Percentiles rank a stretch among this genome's conserved stretches.
phyloP scores from a whole-genome alignment of 2,888 invertebrate genomes.

The Cephus sareptanus region DNA sequence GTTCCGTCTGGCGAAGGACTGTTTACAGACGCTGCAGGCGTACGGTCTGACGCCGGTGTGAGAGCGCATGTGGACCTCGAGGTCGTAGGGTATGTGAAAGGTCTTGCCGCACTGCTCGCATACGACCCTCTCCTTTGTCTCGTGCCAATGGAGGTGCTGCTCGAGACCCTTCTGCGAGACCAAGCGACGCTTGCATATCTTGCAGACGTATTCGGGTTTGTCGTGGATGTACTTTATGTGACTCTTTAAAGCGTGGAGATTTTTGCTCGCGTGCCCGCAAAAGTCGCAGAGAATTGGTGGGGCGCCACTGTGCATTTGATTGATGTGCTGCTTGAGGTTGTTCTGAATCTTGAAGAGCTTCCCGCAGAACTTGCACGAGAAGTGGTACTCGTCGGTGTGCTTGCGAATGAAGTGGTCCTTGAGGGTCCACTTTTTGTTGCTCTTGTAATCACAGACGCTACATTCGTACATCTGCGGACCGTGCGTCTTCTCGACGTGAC shows the following conservation, averaged over 20 bases:
- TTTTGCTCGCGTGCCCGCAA: constrained; percentile 17
- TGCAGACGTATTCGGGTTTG: constrained; percentile 18
- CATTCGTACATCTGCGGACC: constrained; percentile 15
- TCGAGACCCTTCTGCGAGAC: constrained; percentile 16
- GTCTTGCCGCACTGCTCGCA: constrained; percentile 22
- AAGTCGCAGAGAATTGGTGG: constrained; percentile 19
- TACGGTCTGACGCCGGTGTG: constrained; percentile 18
- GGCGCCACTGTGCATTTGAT: constrained; percentile 20
- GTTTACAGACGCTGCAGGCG: constrained; percentile 14
- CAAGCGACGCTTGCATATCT: constrained; percentile 16
- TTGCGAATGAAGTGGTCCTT: constrained; percentile 19
- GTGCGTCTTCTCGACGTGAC: constrained; percentile 13
- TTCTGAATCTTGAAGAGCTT: constrained; percentile 20
- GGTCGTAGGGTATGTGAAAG: constrained; percentile 20
- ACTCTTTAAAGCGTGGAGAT: constrained; percentile 15
- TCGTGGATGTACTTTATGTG: constrained; percentile 21
- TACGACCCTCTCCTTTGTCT: constrained; percentile 20
- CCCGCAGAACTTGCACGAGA: constrained; percentile 15
- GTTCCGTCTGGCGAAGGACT: constrained; percentile 41
- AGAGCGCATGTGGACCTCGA: constrained; percentile 18
- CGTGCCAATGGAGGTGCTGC: constrained; percentile 19
- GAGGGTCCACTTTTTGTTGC: constrained; percentile 19
- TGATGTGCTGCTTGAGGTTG: constrained; percentile 19
- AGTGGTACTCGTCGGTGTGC: constrained; percentile 19
- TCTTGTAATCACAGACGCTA: constrained; percentile 19